Percentiles rank a stretch among this genome's conserved stretches.
These are phyloP conservation scores for Aphaenogaster floridana DNA, from an alignment of 1,140 invertebrate genomes.

Conservation along the genomic window DNA sequence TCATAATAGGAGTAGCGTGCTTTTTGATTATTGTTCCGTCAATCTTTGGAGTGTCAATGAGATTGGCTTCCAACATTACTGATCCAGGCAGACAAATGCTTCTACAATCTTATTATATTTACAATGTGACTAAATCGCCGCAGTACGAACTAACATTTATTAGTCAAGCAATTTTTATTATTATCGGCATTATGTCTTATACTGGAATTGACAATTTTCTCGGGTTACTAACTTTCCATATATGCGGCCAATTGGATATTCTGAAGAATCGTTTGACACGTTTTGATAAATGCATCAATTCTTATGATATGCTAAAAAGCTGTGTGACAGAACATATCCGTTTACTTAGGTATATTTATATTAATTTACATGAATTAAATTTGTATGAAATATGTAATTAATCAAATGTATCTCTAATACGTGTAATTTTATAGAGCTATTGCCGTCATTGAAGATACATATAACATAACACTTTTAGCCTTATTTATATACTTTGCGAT, in stretches of 20 bases:
- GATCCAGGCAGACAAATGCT: not conserved
- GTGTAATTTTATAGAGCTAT: slow-evolving; percentile 6
- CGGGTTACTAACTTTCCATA: not conserved
- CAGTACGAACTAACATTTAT: slow-evolving; percentile 14
- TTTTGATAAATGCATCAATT: not conserved
- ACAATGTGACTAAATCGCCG: not conserved
- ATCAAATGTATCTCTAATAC: not conserved
- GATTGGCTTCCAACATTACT: not conserved
- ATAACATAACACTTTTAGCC: slow-evolving; percentile 9
- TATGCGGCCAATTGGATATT: slow-evolving; percentile 33
- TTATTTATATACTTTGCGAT: slow-evolving; percentile 26
- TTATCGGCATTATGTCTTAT: not conserved
- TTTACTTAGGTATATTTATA: slow-evolving; percentile 9
- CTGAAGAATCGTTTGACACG: not conserved
- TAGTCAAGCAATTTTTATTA: not conserved
- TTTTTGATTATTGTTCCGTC: not conserved
- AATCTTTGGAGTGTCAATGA: not conserved
- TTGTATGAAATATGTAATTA: not conserved
- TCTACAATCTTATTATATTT: not conserved
- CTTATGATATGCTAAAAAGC: not conserved
- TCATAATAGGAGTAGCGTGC: not conserved
- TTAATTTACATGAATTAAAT: not conserved
- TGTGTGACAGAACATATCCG: not conserved
- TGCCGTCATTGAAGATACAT: slow-evolving; percentile 18
- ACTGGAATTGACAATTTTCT: slow-evolving; percentile 37